Evolutionary conservation across 2,797 vertebrate genomes (phyloP), one percentile per base, ranked within the genome.

Genomic region (Atherinosoma microstoma): DNA sequence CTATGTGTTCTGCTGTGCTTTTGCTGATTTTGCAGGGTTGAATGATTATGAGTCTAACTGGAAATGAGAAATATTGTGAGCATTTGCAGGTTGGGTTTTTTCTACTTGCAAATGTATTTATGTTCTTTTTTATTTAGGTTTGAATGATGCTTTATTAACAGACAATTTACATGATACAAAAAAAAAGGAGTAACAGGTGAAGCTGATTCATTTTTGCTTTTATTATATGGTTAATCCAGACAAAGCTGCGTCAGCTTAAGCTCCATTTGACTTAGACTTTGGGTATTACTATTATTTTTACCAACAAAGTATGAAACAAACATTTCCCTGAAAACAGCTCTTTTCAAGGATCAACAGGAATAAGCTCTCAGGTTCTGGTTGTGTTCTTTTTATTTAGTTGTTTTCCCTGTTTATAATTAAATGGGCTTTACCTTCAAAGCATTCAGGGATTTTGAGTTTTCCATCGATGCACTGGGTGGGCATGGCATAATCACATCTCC

Each of bases 341-440:
- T 42, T 12, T 42, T 15, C 16, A 18, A 18, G 40, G 40, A 18
- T 42, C 15, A 6, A 62, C 27, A 70, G 36, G 22, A 70, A 13
- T 18, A 6, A 29, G 30, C 13, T 27, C n/a, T 22, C 20, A 6
- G 2, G 18, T 8, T 10, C 15, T 30, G 18, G 2, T 22, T 59
- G 4, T 8, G 35, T 30, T 56, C 42, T 27, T 16, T 6, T 7
- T 35, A 18, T 47, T 29, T 20, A 3, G 7, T 47, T 34, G 1
- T n/a, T 57, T 36, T 47, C 8, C 8, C 1, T 6, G 16, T 59
- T 30, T 4, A 11, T 24, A 0, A 18, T 24, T 0, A 71, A 75
- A 59, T n/a, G 62, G 47, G 15, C 12, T 58, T 77, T 81, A 98
- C 97, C 91, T 92, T 97, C 84, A 86, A 95, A 97, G 73, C 97